Percentiles rank a stretch among this genome's conserved stretches.
Evolutionary conservation across 2,888 invertebrate species (phyloP).

Genomic region (Athalia circularis): DNA sequence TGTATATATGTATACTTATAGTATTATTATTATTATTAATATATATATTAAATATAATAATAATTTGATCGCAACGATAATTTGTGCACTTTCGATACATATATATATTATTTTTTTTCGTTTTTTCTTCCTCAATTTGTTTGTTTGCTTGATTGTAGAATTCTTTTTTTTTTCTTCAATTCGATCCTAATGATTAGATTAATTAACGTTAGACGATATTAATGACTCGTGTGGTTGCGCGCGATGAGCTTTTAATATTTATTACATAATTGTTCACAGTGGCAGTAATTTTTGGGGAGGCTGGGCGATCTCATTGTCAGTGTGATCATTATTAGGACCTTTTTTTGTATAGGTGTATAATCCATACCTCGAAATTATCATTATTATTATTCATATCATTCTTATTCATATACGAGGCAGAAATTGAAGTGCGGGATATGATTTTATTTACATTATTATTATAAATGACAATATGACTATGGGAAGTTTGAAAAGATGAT

Average conservation of each 20-base stretch:
- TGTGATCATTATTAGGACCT: conserved; percentile 10
- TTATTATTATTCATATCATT: not conserved
- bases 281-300: conserved; percentile 42
- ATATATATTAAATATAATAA: conserved; percentile 20
- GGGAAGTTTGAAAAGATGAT: not conserved
- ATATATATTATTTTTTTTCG: not conserved
- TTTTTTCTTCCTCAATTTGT: not conserved
- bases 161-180: conserved; percentile 16
- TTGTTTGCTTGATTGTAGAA: not conserved
- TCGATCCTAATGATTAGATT: not conserved
- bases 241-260: not conserved
- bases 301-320: conserved; percentile 31
- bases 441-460: conserved; percentile 19
- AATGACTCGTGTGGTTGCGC: conserved; percentile 18
- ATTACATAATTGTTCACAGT: conserved; percentile 1
- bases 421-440: not conserved
- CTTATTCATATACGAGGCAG: not conserved
- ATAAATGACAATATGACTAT: too few species aligned
- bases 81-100: conserved; percentile 41
- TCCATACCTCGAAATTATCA: not conserved
- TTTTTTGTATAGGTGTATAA: conserved; percentile 15
- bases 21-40: conserved; percentile 1
- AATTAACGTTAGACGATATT: conserved; percentile 5
- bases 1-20: not conserved
- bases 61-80: conserved; percentile 22